phyloP scores from a whole-genome alignment of 1,140 invertebrate species.

The Zaprionus vittiger region DNA sequence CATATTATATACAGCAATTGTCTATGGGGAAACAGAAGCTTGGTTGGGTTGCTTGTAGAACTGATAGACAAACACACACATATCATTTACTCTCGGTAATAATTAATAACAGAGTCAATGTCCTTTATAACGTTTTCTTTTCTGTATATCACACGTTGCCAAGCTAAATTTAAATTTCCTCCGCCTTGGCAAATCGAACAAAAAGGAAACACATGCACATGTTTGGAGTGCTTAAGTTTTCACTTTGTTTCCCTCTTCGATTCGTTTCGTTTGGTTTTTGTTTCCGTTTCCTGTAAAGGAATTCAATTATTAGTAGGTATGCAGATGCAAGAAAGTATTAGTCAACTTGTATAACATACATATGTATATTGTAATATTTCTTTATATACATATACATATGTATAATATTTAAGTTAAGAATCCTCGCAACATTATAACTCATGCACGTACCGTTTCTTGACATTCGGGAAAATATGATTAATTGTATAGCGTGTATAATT shows the following conservation, averaged over 20 bases:
- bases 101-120: not conserved
- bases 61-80: not conserved
- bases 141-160: not conserved
- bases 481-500: not conserved
- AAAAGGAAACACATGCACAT: not conserved
- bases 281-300: not conserved
- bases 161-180: not conserved
- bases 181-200: not conserved
- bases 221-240: not conserved
- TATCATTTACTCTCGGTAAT: not conserved
- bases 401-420: not conserved
- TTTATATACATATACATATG: too few relatives aligned
- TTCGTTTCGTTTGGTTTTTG: constrained; percentile 3
- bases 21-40: not conserved
- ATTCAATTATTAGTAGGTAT: not conserved
- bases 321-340: not conserved
- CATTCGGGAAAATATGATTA: not conserved
- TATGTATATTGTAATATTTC: too few relatives aligned
- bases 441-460: not conserved
- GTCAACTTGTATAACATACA: not conserved
- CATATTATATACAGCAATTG: not conserved
- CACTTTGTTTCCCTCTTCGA: not conserved
- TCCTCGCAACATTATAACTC: not conserved
- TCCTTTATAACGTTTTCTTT: not conserved
- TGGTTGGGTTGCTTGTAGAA: not conserved